Conservation (phyloP, 92 coral and sea anemone genomes). For the Virgularia gustaviana region DNA sequence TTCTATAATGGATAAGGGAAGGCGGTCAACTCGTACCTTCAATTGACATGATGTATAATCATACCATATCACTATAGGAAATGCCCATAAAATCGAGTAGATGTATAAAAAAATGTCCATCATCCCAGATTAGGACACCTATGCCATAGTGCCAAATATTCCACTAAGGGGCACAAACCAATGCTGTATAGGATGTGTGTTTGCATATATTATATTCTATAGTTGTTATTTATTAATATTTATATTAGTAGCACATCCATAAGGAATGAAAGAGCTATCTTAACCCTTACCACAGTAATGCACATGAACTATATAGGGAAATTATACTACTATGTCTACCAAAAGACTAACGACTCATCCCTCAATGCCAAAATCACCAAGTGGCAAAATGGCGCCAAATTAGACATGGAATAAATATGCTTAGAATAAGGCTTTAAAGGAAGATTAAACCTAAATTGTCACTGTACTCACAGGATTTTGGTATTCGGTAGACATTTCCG, state of each 20-base stretch:
- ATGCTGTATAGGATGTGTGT: no score
- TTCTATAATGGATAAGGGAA: slow-evolving; percentile 1
- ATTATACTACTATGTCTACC: no score
- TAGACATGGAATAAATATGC: neutral
- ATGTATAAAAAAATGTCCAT: neutral
- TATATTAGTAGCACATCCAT: no score
- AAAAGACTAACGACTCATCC: no score
- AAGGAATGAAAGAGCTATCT: no score
- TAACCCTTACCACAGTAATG: no score
- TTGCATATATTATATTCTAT: no score
- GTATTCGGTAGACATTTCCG: neutral
- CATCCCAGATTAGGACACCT: neutral
- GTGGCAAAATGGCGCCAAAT: neutral
- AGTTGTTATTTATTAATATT: no score
- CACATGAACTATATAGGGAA: no score
- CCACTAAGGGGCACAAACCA: no score
- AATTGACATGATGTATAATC: neutral
- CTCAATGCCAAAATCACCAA: neutral
- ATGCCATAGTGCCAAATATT: neutral
- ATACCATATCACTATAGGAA: neutral
- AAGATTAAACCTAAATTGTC: neutral
- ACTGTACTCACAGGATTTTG: neutral
- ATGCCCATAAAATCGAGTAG: neutral
- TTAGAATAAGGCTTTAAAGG: neutral
- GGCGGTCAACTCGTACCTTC: slow-evolving; percentile 4